Percentiles rank a stretch among this genome's conserved stretches.
Evolutionary conservation across 53 echinoderm and acorn worm species (phyloP).

Genomic region (Patiria pectinifera): DNA sequence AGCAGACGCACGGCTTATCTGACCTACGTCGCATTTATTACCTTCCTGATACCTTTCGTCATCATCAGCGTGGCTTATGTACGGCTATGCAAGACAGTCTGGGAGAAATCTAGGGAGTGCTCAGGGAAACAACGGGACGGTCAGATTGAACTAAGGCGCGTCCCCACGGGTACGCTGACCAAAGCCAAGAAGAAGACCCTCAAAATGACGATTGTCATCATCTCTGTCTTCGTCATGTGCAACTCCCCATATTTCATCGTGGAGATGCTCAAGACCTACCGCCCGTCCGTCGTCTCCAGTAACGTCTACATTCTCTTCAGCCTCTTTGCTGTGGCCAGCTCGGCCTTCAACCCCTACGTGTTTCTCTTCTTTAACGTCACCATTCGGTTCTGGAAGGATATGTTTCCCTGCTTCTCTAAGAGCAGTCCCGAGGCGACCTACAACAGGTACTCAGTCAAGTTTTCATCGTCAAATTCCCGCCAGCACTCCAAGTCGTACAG

Average conservation of each 20-base stretch:
- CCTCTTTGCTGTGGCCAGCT: constrained; percentile 89
- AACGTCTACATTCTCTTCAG: constrained; percentile 84
- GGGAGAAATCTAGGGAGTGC: constrained; percentile 68
- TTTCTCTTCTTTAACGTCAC: constrained; percentile 91
- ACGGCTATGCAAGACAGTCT: constrained; percentile 82
- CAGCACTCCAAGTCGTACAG: constrained; percentile 56
- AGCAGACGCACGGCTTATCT: constrained; percentile 71
- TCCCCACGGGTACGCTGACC: constrained; percentile 55
- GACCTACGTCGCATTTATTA: constrained; percentile 78
- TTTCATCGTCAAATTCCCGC: constrained; percentile 66
- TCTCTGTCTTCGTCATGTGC: constrained; percentile 86
- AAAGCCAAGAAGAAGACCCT: constrained; percentile 81
- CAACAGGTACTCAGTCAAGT: constrained; percentile 68
- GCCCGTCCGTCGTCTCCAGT: not conserved
- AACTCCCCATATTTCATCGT: constrained; percentile 89
- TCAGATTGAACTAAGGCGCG: constrained; percentile 38
- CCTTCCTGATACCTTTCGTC: constrained; percentile 84
- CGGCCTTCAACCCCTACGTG: constrained; percentile 90
- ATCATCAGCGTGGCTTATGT: constrained; percentile 87
- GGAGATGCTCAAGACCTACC: constrained; percentile 74
- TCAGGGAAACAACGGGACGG: constrained; percentile 63
- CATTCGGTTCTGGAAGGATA: constrained; percentile 49
- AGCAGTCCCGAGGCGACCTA: constrained; percentile 26
- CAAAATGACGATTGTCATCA: constrained; percentile 94
- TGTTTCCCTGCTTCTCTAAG: constrained; percentile 56